Base-by-base conservation (phyloP, 2,113 vertebrate genomes). In the Microtus ochrogaster region DNA sequence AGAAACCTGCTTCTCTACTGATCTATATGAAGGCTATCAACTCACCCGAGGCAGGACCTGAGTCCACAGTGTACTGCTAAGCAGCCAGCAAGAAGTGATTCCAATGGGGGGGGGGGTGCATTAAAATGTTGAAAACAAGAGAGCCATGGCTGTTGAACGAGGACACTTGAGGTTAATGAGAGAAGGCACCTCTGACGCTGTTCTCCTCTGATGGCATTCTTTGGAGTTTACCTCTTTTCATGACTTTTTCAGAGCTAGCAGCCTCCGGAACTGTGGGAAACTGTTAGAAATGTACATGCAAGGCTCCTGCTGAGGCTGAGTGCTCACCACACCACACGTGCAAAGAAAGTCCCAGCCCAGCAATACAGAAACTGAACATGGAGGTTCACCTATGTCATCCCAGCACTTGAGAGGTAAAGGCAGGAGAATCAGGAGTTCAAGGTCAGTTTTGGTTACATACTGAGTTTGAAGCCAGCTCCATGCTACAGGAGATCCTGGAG, bases 1-100 rank as follows among this genome's bases (percentile, higher is more conserved):
- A 10, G 6, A 41, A 10, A 11, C 44, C 44, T 4, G 22, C 39
- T 85, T 36, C 76, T 21, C 7, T 19, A 16, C 0, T 1, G 7
- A 3, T 55, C 10, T 13, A 0, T 5, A 10, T 13, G 21, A 89
- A 17, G 14, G 3, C 47, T 33, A 0, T 24, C 7, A 26, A 19
- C 44, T 94, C 52, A 39, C 0, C 8, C 58, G 19, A 36, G 16
- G 36, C 82, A 65, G 41, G 58, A 84, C 39, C 39, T 58, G 24
- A 1, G 22, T 63, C 49, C 33, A 19, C 73, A 70, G 28, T 49
- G 6, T 26, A 13, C 30, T 44, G 30, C 12, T 76, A 10, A 49
- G n/a, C 36, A 26, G 39, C 83, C 10, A 33, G 6, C 52, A 52
- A 87, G 41, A 74, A 16, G 36, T 16, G 63, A 21, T 63, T 58